These are phyloP conservation scores for Itoplectis maculator DNA, from an alignment of 2,888 invertebrate species.

Conservation along the genomic window DNA sequence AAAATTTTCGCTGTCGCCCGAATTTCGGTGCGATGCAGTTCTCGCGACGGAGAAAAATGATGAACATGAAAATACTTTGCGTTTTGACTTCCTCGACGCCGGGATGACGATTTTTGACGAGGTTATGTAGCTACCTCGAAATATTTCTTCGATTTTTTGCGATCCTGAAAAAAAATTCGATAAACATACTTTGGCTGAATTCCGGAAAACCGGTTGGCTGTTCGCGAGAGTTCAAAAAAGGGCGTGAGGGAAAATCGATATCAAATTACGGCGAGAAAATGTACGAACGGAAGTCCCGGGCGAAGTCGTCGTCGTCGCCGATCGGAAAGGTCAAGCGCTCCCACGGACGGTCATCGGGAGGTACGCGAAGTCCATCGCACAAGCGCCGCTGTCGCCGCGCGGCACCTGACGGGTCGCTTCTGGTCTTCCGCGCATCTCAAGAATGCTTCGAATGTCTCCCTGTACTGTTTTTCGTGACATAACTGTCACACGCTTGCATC, in stretches of 20 bases:
- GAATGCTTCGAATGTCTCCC: neutral
- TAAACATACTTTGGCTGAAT: neutral
- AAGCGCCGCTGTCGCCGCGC: neutral
- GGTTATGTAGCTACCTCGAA: too few relatives aligned
- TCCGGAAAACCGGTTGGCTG: too few relatives aligned
- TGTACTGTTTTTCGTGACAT: neutral
- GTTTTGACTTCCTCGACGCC: too few relatives aligned
- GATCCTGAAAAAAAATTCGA: neutral
- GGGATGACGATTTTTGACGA: too few relatives aligned
- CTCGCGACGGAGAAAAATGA: too few relatives aligned
- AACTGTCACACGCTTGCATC: too few relatives aligned
- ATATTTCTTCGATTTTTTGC: too few relatives aligned
- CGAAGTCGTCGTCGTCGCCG: neutral
- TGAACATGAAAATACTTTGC: too few relatives aligned
- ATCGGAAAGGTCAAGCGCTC: neutral
- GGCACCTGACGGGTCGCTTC: slow-evolving; percentile 8
- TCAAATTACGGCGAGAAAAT: neutral
- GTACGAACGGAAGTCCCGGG: neutral
- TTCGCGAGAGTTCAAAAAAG: neutral
- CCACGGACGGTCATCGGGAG: neutral
- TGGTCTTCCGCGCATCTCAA: neutral
- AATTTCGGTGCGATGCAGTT: neutral
- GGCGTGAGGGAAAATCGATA: neutral
- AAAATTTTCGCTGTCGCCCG: neutral
- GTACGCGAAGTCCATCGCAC: neutral